Evolutionary conservation across 2,797 vertebrate genomes (phyloP), one percentile per base, ranked within the genome.

Genomic region (Hipposideros larvatus): DNA sequence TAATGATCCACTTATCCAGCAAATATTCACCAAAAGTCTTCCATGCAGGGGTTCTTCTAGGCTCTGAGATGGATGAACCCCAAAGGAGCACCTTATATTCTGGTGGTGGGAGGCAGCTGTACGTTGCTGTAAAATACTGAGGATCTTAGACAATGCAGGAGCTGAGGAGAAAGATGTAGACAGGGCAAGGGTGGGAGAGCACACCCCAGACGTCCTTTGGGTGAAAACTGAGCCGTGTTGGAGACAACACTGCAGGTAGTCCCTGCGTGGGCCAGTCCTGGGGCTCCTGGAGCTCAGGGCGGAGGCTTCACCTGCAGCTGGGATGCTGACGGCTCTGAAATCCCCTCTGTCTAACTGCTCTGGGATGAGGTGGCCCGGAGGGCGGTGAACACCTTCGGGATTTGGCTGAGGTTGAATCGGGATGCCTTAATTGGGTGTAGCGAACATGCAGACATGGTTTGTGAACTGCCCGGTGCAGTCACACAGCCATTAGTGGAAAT

Each of bases 201-300:
- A 22, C 0, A 21, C 6, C 5, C 14, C 7, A 0, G 1, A 24
- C 7, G 26, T 11, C 1, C 0, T 28, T 13, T 2, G 26, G 8
- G 28, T 13, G 59, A 13, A 48, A 21, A 1, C 18, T 0, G n/a
- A 53, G 21, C 3, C 14, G 0, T 4, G 14, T 34, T 4, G 10
- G 46, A 1, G 41, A 51, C 22, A 59, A 28, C 7, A 2, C 3
- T 41, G 31, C 2, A 4, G 14, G 19, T 0, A 0, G 1, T 9
- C 2, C 41, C 26, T 8, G 28, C 1, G 0, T 16, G 46, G 46
- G 28, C 26, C 0, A 0, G 26, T 22, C 37, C 43, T 11, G 55
- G 4, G 24, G 41, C 41, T 55, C 11, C 0, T 8, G 13, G 9
- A 0, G 5, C 21, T 4, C 26, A 5, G n/a, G 13, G 19, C 3